Evolutionary conservation across 2,797 vertebrate genomes (phyloP).

Genomic region (Mormyrus hasselquistii): DNA sequence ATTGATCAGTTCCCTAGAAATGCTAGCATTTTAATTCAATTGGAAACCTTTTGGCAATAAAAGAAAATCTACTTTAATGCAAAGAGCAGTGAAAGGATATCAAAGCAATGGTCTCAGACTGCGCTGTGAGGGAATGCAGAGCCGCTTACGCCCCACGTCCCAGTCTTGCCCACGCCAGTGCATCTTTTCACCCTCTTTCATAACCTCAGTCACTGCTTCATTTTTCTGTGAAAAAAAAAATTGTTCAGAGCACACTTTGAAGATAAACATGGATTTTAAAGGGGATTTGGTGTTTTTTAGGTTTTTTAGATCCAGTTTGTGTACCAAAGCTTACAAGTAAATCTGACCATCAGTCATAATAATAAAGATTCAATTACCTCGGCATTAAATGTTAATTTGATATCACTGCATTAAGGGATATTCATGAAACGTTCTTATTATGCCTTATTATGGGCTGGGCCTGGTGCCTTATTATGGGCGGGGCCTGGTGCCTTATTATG

Average conservation of each 20-base stretch:
- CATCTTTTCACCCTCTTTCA: background rate
- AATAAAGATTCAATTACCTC: background rate
- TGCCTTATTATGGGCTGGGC: no score
- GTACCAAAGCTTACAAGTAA: background rate
- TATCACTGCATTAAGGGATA: background rate
- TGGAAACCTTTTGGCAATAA: slow-evolving; percentile 44
- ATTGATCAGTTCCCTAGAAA: slow-evolving; percentile 50
- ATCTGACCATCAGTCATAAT: background rate
- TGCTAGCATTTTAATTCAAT: slow-evolving; percentile 48
- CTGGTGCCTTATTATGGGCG: no score
- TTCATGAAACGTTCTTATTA: background rate
- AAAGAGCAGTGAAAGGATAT: slow-evolving; percentile 42
- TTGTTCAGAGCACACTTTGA: background rate
- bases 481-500: no score
- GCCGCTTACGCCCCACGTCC: background rate
- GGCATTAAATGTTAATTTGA: background rate
- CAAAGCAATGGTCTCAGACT: slow-evolving; percentile 32
- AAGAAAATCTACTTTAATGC: slow-evolving; percentile 57
- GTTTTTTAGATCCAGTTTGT: background rate
- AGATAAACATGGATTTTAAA: background rate
- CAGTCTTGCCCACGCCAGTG: background rate
- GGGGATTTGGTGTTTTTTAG: background rate
- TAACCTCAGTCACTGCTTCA: background rate
- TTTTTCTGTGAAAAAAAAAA: background rate
- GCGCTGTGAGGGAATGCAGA: slow-evolving; percentile 23